Evolutionary conservation across 2,797 vertebrate species (phyloP), one percentile per base, ranked within the genome.

Genomic region (Paramormyrops hopkinsi): DNA sequence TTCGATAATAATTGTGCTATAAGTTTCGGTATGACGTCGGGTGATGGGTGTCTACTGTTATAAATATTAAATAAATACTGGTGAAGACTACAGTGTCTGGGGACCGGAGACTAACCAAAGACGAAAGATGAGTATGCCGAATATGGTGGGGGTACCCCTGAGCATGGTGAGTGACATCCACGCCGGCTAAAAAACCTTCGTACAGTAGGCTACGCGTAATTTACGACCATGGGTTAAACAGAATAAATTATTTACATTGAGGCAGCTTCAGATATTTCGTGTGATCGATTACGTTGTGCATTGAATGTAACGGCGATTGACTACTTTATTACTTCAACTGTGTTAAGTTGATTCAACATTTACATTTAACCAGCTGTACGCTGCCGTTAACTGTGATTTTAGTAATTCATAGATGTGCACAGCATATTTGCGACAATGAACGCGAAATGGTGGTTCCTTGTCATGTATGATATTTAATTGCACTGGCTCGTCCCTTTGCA

Each of bases 401-500:
- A 0, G n/a, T 59, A 22, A 59, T n/a, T 59, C 6, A 59, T 22
- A 59, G 56, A 14, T 51, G 11, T 51, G 50, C 50, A 51, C 50
- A 51, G 11, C 50, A 51, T 0, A 51, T 51, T 33, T 14, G 62
- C 11, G 8, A 29, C 9, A 65, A 65, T 65, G 62, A 65, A 2
- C 1, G 2, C 11, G 22, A 25, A 65, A 25, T 65, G 62, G 25
- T 62, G 22, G 8, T 7, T 65, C 62, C 62, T 12, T 29, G 22
- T 65, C 2, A 29, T 65, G 25, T 7, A 8, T 65, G 62, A 65
- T 29, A 65, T 29, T 65, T 25, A 29, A 2, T 65, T 9, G 25
- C 62, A 29, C 25, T 12, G 6, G 0, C 14, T 22, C 83, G 8
- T 85, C 14, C 85, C 50, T 41, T 56, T 96, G 88, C 94, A 99